These are phyloP conservation scores for Crocodylus rhombifer DNA, from an alignment of 2,797 vertebrate species.

Conservation along the genomic window DNA sequence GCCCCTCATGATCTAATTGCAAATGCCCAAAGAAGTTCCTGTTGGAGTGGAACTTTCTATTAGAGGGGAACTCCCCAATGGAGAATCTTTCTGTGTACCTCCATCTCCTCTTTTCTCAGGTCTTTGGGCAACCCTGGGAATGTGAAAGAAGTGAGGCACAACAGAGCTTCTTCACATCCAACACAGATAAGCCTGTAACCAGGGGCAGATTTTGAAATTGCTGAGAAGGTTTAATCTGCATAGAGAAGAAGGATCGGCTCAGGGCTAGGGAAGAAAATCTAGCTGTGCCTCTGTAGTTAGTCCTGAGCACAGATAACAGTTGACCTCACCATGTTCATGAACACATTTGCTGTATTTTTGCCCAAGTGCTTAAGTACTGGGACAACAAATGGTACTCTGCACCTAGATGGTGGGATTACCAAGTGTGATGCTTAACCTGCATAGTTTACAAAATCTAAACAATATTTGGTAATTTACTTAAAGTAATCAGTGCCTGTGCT, in stretches of 20 bases:
- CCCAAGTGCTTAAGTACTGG: background rate
- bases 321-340: background rate
- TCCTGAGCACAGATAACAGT: background rate
- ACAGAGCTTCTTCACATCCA: background rate
- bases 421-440: background rate
- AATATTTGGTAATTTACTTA: background rate
- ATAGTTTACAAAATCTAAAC: background rate
- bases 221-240: background rate
- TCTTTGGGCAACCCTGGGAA: background rate
- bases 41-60: background rate
- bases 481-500: background rate
- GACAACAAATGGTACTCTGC: background rate
- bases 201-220: background rate
- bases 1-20: background rate
- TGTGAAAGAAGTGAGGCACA: fast-evolving
- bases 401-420: background rate
- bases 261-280: background rate
- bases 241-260: background rate
- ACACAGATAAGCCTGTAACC: too few relatives aligned
- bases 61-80: background rate
- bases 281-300: background rate
- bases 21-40: background rate
- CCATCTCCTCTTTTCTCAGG: background rate
- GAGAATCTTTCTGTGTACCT: background rate
- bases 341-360: background rate